phyloP scores from a whole-genome alignment of 2,113 vertebrate genomes.

The Entomyzon cyanotis region DNA sequence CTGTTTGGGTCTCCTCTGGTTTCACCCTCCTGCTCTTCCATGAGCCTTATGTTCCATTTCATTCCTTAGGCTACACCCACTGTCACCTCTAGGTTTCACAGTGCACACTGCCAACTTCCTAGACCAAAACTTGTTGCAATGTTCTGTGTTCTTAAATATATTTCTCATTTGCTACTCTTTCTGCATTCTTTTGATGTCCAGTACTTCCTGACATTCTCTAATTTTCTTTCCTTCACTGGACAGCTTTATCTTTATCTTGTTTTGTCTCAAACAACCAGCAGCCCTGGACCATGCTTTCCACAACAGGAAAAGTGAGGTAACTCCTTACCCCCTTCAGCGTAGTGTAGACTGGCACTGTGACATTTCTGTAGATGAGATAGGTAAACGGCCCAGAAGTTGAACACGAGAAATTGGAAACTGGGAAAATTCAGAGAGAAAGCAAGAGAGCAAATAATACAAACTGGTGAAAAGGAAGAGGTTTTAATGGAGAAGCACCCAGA shows the following conservation, averaged over 20 bases:
- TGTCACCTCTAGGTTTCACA: neutral
- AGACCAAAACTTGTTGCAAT: neutral
- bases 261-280: neutral
- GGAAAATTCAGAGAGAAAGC: neutral
- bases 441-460: neutral
- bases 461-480: neutral
- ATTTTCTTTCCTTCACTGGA: neutral
- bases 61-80: neutral
- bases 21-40: neutral
- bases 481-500: neutral
- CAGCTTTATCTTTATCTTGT: neutral
- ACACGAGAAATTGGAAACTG: conserved; percentile 76
- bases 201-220: neutral
- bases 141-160: neutral
- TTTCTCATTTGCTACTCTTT: neutral
- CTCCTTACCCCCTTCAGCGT: conserved; percentile 87
- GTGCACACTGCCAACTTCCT: neutral
- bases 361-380: conserved; percentile 85
- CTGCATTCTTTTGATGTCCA: neutral
- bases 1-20: neutral
- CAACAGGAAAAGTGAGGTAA: neutral
- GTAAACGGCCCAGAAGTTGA: conserved; percentile 79
- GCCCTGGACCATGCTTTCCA: neutral
- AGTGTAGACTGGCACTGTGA: conserved; percentile 86
- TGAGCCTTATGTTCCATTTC: neutral